These are phyloP conservation scores for Schizotus pectinicornis DNA, from an alignment of 2,888 invertebrate species.

Conservation along the genomic window DNA sequence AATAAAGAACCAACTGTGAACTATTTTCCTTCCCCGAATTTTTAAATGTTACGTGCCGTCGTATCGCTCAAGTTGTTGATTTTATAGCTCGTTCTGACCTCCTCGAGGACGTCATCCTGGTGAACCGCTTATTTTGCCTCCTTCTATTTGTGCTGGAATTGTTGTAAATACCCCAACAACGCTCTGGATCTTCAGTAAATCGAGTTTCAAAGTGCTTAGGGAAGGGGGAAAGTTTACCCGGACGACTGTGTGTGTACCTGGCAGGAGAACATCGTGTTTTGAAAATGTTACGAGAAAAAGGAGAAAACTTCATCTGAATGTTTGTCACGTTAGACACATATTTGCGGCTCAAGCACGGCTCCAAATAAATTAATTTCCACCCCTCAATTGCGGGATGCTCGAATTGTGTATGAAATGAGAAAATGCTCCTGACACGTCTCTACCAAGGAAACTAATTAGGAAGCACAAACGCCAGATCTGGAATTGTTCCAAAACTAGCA, in stretches of 20 bases:
- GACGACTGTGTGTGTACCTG: conserved; percentile 11
- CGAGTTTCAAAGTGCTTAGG: conserved; percentile 15
- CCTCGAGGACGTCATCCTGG: background rate
- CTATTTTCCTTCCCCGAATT: too few species aligned
- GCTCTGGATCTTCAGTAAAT: conserved; percentile 13
- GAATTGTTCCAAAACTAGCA: too few species aligned
- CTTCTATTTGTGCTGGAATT: background rate
- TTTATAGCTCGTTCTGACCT: too few species aligned
- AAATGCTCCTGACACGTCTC: too few species aligned
- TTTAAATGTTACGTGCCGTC: too few species aligned
- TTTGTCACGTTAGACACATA: conserved; percentile 5
- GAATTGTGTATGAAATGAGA: background rate
- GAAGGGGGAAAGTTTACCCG: conserved; percentile 5
- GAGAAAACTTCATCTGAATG: background rate
- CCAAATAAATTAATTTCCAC: conserved; percentile 1
- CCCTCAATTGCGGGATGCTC: background rate
- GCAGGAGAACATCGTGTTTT: conserved; percentile 14
- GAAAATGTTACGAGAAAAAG: background rate
- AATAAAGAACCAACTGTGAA: too few species aligned
- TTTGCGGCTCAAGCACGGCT: background rate
- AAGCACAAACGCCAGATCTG: too few species aligned
- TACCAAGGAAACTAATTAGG: too few species aligned
- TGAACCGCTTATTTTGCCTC: background rate
- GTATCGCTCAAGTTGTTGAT: too few species aligned
- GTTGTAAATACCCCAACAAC: conserved; percentile 16